A percentile compares a stretch with the other conserved stretches of the same genome.
Evolutionary conservation across 1,140 invertebrate genomes (phyloP).

Genomic region (Temnothorax longispinosus): DNA sequence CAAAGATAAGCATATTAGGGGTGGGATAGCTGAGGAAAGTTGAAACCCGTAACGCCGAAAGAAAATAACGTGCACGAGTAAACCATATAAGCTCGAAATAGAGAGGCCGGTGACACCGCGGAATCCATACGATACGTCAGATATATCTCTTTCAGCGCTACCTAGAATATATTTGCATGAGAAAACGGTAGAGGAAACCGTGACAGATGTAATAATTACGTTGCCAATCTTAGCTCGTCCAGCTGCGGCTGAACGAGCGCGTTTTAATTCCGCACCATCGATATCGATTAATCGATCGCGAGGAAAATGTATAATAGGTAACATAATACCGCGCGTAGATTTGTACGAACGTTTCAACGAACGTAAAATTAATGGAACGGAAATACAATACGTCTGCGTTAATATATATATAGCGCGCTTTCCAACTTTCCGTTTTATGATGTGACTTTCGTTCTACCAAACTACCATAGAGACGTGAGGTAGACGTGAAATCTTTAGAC

Average conservation of each 20-base stretch:
- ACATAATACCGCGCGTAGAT: slow-evolving; percentile 27
- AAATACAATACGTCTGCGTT: slow-evolving; percentile 48
- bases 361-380: slow-evolving; percentile 17
- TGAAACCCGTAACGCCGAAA: slow-evolving; percentile 30
- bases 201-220: slow-evolving; percentile 16
- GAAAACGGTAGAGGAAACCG: neutral
- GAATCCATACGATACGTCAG: neutral
- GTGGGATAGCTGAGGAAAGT: neutral
- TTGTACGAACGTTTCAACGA: slow-evolving; percentile 24
- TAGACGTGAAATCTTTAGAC: neutral
- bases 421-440: neutral
- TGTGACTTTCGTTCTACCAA: neutral
- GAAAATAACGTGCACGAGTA: slow-evolving; percentile 36
- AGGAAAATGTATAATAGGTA: slow-evolving; percentile 54
- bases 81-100: slow-evolving; percentile 13
- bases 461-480: neutral
- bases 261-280: slow-evolving; percentile 40
- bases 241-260: neutral
- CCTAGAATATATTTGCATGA: neutral
- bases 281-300: slow-evolving; percentile 43
- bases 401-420: neutral
- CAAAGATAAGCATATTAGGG: slow-evolving; percentile 51
- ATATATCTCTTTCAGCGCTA: neutral
- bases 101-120: neutral
- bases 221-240: neutral